Evolutionary conservation across 2,113 vertebrate species (phyloP), one percentile per base, ranked within the genome.

Genomic region (Campylomormyrus numenius): DNA sequence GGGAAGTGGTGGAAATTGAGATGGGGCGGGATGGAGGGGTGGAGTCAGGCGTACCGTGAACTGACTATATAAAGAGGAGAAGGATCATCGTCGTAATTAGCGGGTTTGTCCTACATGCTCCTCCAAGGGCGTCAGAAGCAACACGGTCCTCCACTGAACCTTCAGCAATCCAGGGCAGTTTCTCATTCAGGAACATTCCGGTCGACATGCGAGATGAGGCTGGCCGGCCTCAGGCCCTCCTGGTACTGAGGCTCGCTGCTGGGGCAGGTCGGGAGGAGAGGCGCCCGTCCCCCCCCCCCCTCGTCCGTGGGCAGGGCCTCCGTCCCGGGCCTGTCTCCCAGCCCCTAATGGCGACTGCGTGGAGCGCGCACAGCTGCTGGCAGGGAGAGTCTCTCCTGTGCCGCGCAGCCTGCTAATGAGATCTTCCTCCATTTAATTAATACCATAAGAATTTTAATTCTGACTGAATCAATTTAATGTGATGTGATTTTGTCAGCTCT

Each of bases 401-500:
- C 95, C 96, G 97, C 96, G 96, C 97, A 97, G 97, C 97, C 97
- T 98, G 97, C 98, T 99, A 99, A 99, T 99, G 98, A 99, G 98
- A 99, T 99, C 97, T 97, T 97, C 97, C 97, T 46, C 97, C 98
- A 98, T 99, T 99, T 99, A 99, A 99, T 99, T 99, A 99, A 99
- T 99, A 99, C 98, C 98, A 98, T 99, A 99, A 99, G 98, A 99
- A 99, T 99, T 99, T 99, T 99, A 99, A 99, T 99, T 99, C 98
- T 99, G 98, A 99, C 98, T 99, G 98, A 99, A 99, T 99, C 98
- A 99, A 99, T 99, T 99, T 99, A 99, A 99, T 97, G 98, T 99
- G 98, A 99, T 99, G 97, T 99, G 98, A 99, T 99, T 99, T 99
- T 99, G 98, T 99, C 98, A 98, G 98, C 97, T 98, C 98, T 98